phyloP scores from a whole-genome alignment of 2,113 vertebrate genomes.

The mouse (Mus musculus) region DNA sequence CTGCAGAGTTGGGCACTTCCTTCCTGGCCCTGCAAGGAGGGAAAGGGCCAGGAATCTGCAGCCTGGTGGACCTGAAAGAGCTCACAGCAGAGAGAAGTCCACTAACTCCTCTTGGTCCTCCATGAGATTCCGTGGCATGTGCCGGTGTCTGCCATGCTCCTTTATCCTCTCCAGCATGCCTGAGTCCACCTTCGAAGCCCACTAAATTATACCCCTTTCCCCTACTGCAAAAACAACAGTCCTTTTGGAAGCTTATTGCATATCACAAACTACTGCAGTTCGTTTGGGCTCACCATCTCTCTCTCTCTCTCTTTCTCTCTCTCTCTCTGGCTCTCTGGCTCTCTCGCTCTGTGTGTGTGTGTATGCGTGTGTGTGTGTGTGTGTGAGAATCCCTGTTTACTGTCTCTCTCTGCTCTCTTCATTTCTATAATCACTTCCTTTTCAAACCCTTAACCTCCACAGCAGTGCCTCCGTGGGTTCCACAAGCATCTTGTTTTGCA shows the following conservation, averaged over 20 bases:
- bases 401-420: background rate
- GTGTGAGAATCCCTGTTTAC: background rate
- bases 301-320: background rate
- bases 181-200: background rate
- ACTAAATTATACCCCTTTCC: background rate
- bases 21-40: background rate
- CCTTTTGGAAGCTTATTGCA: background rate
- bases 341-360: background rate
- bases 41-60: background rate
- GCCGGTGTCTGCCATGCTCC: background rate
- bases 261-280: background rate
- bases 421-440: background rate
- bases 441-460: no score
- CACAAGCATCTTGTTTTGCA: background rate
- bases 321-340: background rate
- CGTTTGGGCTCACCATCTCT: no score
- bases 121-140: rapidly evolving
- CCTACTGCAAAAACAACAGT: background rate
- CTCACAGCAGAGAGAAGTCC: background rate
- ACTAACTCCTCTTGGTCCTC: no score
- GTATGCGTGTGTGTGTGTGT: background rate
- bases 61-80: no score
- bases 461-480: background rate
- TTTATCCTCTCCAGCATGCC: background rate
- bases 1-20: background rate